phyloP scores from a whole-genome alignment of 2,113 vertebrate genomes.

The Dendrocopos noguchii region DNA sequence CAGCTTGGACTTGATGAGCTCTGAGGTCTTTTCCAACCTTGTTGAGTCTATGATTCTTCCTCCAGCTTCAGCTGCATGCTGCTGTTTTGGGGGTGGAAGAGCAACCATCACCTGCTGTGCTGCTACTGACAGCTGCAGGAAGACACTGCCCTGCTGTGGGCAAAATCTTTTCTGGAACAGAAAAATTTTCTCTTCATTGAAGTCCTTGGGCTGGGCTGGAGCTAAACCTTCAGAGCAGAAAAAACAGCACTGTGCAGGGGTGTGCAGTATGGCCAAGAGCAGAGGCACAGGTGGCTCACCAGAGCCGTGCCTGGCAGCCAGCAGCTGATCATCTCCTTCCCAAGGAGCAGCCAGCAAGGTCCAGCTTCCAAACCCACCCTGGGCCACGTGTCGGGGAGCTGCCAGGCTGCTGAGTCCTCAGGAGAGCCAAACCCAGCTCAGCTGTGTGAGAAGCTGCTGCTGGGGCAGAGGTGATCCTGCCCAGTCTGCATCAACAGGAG shows the following conservation, averaged over 20 bases:
- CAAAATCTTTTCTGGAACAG: not conserved
- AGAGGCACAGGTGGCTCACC: accelerated
- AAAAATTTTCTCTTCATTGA: not conserved
- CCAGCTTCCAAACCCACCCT: not conserved
- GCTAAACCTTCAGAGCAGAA: not conserved
- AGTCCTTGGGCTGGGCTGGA: not conserved
- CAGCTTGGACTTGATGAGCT: too few species aligned
- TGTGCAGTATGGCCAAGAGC: not conserved
- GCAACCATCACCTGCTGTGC: accelerated
- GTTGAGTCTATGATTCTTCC: not conserved
- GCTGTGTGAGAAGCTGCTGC: not conserved
- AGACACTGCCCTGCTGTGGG: not conserved
- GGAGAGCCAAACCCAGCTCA: not conserved
- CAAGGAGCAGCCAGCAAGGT: accelerated
- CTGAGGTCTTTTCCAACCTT: too few species aligned
- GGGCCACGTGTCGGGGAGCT: not conserved
- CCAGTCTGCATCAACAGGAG: not conserved
- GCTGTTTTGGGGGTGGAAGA: not conserved
- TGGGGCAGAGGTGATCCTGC: not conserved
- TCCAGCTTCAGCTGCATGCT: not conserved
- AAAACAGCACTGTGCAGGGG: not conserved
- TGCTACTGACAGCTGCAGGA: not conserved
- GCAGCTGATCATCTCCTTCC: accelerated
- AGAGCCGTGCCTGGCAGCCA: accelerated
- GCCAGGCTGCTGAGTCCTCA: not conserved